These are phyloP conservation scores for Abrostola tripartita DNA, from an alignment of 2,888 invertebrate genomes.

Conservation along the genomic window DNA sequence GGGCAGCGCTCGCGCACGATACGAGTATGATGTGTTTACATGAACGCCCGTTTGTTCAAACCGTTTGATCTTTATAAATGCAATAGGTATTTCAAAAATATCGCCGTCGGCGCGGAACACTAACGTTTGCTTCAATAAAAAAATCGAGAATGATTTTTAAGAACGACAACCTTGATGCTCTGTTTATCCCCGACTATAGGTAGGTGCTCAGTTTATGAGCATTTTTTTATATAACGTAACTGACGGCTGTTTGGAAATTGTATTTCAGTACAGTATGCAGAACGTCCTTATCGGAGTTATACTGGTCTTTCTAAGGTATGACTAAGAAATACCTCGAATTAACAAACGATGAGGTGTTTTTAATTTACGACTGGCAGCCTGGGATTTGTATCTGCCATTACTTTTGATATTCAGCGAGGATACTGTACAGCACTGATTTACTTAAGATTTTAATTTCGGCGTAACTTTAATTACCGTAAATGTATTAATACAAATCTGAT, in stretches of 20 bases:
- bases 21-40: slow-evolving; percentile 84
- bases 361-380: slow-evolving; percentile 42
- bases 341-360: slow-evolving; percentile 49
- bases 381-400: slow-evolving; percentile 38
- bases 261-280: slow-evolving; percentile 62
- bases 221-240: slow-evolving; percentile 76
- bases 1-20: slow-evolving; percentile 58
- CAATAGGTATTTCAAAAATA: slow-evolving; percentile 87
- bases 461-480: too few species aligned
- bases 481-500: too few species aligned
- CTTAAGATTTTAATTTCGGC: too few species aligned
- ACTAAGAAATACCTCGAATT: slow-evolving; percentile 33
- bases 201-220: slow-evolving; percentile 81
- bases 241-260: slow-evolving; percentile 78
- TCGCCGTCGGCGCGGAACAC: slow-evolving; percentile 78
- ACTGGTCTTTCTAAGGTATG: slow-evolving; percentile 26
- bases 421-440: neutral
- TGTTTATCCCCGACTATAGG: slow-evolving; percentile 79
- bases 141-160: slow-evolving; percentile 83
- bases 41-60: slow-evolving; percentile 82
- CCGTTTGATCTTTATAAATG: slow-evolving; percentile 88
- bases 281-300: slow-evolving; percentile 41
- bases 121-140: slow-evolving; percentile 80
- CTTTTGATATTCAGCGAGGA: slow-evolving; percentile 43
- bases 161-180: slow-evolving; percentile 85